Conservation (phyloP, 2,113 vertebrate genomes). For the Prietella phreatophila region DNA sequence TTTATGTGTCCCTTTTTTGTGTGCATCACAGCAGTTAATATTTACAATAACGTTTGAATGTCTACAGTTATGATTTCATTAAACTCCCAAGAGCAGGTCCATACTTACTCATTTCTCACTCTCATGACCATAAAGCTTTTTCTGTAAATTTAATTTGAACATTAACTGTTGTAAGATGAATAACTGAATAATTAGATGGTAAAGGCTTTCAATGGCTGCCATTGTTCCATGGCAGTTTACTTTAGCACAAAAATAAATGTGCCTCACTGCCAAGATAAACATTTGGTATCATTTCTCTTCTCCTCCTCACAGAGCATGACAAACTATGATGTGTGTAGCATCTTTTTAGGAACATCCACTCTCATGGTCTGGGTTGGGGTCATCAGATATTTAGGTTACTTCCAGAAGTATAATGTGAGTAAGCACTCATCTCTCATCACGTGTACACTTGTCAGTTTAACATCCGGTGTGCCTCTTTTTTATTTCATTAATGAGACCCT, state of each 20-base stretch:
- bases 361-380: slow-evolving; percentile 93
- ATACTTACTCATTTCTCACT: not conserved
- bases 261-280: too few relatives aligned
- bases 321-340: slow-evolving; percentile 93
- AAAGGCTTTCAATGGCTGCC: not conserved
- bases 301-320: slow-evolving; percentile 78
- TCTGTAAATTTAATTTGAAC: not conserved
- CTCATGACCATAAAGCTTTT: not conserved
- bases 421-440: not conserved
- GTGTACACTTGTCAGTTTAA: not conserved
- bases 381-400: slow-evolving; percentile 94
- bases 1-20: not conserved
- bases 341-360: slow-evolving; percentile 92
- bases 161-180: not conserved
- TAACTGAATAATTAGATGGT: not conserved
- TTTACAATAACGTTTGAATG: not conserved
- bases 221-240: not conserved
- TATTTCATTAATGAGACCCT: not conserved
- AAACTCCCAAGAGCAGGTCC: not conserved
- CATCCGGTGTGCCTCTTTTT: not conserved
- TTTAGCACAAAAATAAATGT: not conserved
- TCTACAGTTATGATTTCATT: not conserved
- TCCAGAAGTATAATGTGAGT: slow-evolving; percentile 95
- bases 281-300: not conserved
- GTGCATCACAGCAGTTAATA: not conserved